Evolutionary conservation across 2,113 vertebrate species (phyloP).

Genomic region (Semicossyphus pulcher): DNA sequence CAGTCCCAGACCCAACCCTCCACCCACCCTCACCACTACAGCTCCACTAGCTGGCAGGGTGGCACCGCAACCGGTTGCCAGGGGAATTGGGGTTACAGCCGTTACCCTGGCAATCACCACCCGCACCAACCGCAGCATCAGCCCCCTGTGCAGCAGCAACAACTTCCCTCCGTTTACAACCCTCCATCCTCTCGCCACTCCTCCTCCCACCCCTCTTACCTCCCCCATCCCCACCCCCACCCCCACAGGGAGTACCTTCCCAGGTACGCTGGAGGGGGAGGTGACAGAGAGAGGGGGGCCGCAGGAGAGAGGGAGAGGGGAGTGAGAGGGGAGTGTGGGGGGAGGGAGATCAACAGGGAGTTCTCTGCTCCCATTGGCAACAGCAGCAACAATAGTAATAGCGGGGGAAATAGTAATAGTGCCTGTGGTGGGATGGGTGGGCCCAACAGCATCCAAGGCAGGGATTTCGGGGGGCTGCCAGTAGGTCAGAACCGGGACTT

Average conservation of each 20-base stretch:
- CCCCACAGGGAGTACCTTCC: constrained; percentile 85
- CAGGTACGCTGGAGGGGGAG: constrained; percentile 82
- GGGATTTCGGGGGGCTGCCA: constrained; percentile 77
- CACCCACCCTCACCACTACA: constrained; percentile 82
- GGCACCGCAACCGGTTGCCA: constrained; percentile 78
- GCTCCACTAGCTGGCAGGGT: constrained; percentile 84
- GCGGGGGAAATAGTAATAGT: constrained; percentile 63
- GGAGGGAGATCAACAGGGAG: constrained; percentile 78
- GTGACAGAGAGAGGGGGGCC: constrained; percentile 75
- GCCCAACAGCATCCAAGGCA: constrained; percentile 68
- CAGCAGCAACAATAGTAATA: constrained; percentile 70
- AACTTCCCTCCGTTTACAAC: constrained; percentile 86
- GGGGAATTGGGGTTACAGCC: constrained; percentile 84
- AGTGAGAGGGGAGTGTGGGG: constrained; percentile 81
- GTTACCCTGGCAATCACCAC: constrained; percentile 85
- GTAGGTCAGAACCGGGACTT: constrained; percentile 81
- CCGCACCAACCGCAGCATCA: constrained; percentile 82
- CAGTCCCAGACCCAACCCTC: constrained; percentile 75
- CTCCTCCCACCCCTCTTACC: constrained; percentile 81
- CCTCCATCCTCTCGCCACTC: constrained; percentile 84
- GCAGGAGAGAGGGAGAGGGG: constrained; percentile 80
- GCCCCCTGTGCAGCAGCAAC: constrained; percentile 85
- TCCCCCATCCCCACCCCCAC: constrained; percentile 83
- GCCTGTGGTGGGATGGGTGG: constrained; percentile 67
- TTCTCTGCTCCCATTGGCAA: constrained; percentile 74